Conservation (phyloP, 2,113 vertebrate species). For the Dipodomys spectabilis region DNA sequence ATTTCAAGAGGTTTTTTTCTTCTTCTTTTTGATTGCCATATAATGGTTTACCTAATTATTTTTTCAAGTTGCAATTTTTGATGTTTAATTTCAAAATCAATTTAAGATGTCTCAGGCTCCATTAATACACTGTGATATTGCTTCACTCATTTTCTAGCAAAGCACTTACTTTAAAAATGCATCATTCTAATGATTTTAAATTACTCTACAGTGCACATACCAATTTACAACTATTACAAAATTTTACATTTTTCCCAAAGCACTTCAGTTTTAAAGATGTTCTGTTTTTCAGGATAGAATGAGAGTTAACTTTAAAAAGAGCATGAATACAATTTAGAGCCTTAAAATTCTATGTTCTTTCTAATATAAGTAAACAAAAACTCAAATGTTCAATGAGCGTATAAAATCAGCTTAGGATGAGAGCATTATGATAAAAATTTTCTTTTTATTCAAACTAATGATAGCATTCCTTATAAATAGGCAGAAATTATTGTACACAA, state of each 20-base stretch:
- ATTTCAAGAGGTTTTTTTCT: conserved; percentile 78
- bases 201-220: conserved; percentile 85
- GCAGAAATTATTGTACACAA: neutral
- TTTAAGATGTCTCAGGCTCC: conserved; percentile 85
- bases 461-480: conserved; percentile 25
- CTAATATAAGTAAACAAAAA: conserved; percentile 83
- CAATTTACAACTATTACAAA: conserved; percentile 88
- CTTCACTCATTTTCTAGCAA: conserved; percentile 83
- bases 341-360: conserved; percentile 76
- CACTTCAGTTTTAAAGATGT: conserved; percentile 83
- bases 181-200: conserved; percentile 88
- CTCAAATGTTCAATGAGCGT: conserved; percentile 79
- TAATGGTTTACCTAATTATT: conserved; percentile 87
- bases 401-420: conserved; percentile 79
- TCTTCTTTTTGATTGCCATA: conserved; percentile 79
- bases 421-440: conserved; percentile 79
- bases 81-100: conserved; percentile 88
- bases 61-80: conserved; percentile 85
- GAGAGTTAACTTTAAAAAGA: conserved; percentile 76
- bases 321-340: conserved; percentile 79
- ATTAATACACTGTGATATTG: conserved; percentile 84
- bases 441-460: conserved; percentile 38
- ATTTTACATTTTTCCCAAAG: conserved; percentile 83
- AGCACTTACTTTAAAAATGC: conserved; percentile 86
- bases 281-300: conserved; percentile 78